Conservation (phyloP, 1,140 invertebrate genomes). For the Nautilus pompilius region DNA sequence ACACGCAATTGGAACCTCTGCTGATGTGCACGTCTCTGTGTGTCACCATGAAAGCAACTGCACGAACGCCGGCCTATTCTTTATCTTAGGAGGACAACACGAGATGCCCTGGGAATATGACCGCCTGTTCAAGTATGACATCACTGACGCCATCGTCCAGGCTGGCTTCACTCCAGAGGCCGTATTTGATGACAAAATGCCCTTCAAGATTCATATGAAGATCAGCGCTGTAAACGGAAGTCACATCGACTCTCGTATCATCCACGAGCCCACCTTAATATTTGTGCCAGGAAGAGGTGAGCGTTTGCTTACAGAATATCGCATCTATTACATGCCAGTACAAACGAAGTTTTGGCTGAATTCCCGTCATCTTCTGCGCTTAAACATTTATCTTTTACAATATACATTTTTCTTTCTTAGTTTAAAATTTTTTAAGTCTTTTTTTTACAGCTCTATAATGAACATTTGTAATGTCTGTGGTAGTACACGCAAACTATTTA, state of each 20-base stretch:
- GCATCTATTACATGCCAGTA: too few species aligned
- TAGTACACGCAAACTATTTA: too few species aligned
- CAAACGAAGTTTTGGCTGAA: too few species aligned
- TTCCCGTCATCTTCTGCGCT: too few species aligned
- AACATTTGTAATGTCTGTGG: too few species aligned
- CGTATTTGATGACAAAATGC: background rate
- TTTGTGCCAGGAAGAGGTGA: constrained; percentile 20
- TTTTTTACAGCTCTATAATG: too few species aligned
- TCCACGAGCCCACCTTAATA: constrained; percentile 12
- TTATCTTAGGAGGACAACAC: constrained; percentile 1
- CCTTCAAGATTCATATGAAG: constrained; percentile 15
- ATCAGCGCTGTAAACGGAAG: constrained; percentile 18
- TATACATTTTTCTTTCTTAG: too few species aligned
- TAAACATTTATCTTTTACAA: too few species aligned
- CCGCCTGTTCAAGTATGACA: constrained; percentile 21
- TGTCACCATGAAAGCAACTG: constrained; percentile 5
- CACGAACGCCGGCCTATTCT: constrained; percentile 7
- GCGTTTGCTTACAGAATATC: background rate
- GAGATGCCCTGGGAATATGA: constrained; percentile 20
- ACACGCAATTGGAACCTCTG: constrained; percentile 17
- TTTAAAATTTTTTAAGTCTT: too few species aligned
- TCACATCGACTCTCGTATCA: constrained; percentile 2
- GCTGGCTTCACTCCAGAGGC: constrained; percentile 5
- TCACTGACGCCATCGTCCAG: constrained; percentile 12
- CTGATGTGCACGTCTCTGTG: constrained; percentile 8